Evolutionary conservation across 2,797 vertebrate species (phyloP).

Genomic region (Delichon dasypus): DNA sequence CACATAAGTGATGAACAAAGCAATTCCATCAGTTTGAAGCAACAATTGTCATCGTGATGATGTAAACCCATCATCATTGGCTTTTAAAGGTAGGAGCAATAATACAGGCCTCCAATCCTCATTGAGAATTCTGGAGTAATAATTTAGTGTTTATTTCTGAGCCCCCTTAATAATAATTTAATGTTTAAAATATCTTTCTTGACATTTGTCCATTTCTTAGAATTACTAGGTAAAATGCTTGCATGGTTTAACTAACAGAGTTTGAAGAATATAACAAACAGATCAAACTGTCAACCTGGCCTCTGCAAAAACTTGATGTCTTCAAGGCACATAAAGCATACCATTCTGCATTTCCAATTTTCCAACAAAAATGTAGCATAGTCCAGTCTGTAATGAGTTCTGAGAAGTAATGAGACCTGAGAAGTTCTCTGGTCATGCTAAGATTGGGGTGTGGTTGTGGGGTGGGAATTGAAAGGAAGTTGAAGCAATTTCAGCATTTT

Average conservation of each 20-base stretch:
- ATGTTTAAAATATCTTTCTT: background rate
- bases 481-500: background rate
- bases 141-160: background rate
- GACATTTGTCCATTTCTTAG: background rate
- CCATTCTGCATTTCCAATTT: background rate
- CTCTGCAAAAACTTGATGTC: background rate
- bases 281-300: background rate
- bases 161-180: background rate
- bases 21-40: background rate
- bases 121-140: background rate
- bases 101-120: background rate
- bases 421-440: background rate
- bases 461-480: background rate
- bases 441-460: background rate
- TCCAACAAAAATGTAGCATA: background rate
- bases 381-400: background rate
- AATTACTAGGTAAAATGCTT: background rate
- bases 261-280: background rate
- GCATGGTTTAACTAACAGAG: background rate
- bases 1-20: background rate
- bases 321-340: background rate
- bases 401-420: background rate
- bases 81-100: background rate
- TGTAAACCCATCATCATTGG: background rate
- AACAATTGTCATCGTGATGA: background rate